A percentile compares a stretch with the other conserved stretches of the same genome.
These are phyloP conservation scores for Aleiodes sp. DNA, from an alignment of 1,140 invertebrate genomes.

Conservation along the genomic window DNA sequence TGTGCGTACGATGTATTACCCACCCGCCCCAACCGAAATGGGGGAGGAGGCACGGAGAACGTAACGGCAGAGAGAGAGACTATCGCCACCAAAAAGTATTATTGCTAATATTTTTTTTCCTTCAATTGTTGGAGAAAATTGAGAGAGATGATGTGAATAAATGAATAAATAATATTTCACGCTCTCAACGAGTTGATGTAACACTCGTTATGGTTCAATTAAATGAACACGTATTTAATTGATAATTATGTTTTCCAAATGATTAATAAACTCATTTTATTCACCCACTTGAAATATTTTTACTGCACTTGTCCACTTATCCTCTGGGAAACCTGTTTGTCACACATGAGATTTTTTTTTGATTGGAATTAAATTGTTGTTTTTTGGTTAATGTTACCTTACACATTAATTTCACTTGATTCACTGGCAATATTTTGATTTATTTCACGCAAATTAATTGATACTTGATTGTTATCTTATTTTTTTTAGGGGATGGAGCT, in stretches of 20 bases:
- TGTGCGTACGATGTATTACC: not conserved
- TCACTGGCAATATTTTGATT: no score
- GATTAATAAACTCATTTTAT: slow-evolving; percentile 1
- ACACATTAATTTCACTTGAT: not conserved
- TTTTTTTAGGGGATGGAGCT: not conserved
- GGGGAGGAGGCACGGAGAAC: slow-evolving; percentile 53
- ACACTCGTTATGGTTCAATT: no score
- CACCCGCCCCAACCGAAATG: slow-evolving; percentile 17
- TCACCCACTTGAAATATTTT: not conserved
- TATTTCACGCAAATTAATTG: no score
- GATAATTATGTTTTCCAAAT: not conserved
- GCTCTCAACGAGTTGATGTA: no score
- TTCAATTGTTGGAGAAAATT: no score
- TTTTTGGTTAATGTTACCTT: not conserved
- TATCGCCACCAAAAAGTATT: slow-evolving; percentile 1
- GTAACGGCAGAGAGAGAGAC: slow-evolving; percentile 40
- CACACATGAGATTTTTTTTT: no score
- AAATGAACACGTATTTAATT: no score
- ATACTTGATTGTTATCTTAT: no score
- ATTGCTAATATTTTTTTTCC: not conserved
- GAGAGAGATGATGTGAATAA: not conserved
- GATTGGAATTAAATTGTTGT: no score
- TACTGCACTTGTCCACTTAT: not conserved
- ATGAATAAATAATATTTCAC: not conserved
- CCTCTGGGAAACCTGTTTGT: not conserved